phyloP scores from a whole-genome alignment of 2,797 vertebrate genomes.

The Aselliscus stoliczkanus region DNA sequence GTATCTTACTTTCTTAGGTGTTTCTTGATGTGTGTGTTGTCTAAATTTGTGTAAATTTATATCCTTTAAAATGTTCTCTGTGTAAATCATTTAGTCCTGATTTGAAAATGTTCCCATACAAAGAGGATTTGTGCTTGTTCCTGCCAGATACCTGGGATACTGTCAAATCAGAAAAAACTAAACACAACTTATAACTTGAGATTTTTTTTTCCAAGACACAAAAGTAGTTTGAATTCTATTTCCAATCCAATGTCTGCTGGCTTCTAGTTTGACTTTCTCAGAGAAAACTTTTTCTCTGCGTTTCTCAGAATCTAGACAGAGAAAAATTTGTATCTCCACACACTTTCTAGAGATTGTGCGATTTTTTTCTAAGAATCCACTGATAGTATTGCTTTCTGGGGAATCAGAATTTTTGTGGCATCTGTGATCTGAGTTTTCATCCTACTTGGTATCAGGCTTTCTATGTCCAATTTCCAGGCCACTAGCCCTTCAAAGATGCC shows the following conservation, averaged over 20 bases:
- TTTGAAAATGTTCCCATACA: background rate
- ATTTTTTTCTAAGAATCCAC: background rate
- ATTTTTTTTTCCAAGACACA: background rate
- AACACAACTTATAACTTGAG: background rate
- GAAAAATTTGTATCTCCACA: background rate
- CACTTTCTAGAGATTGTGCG: background rate
- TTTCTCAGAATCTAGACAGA: background rate
- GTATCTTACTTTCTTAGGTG: background rate
- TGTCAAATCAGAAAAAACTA: background rate
- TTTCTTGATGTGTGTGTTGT: background rate
- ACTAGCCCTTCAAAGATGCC: background rate
- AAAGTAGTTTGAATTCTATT: background rate
- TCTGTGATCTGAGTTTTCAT: background rate
- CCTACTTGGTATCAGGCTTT: background rate
- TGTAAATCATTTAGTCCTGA: background rate
- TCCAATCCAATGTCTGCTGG: background rate
- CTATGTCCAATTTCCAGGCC: background rate
- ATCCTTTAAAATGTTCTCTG: background rate
- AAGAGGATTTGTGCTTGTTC: background rate
- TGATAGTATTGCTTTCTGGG: background rate
- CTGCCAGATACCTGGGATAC: background rate
- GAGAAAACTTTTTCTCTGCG: background rate
- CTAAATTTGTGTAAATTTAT: too few species aligned
- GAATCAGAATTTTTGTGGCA: background rate
- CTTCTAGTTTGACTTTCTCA: background rate